Percentiles rank a stretch among this genome's conserved stretches.
Conservation (phyloP, 2,113 vertebrate genomes). For the Carassius gibelio region DNA sequence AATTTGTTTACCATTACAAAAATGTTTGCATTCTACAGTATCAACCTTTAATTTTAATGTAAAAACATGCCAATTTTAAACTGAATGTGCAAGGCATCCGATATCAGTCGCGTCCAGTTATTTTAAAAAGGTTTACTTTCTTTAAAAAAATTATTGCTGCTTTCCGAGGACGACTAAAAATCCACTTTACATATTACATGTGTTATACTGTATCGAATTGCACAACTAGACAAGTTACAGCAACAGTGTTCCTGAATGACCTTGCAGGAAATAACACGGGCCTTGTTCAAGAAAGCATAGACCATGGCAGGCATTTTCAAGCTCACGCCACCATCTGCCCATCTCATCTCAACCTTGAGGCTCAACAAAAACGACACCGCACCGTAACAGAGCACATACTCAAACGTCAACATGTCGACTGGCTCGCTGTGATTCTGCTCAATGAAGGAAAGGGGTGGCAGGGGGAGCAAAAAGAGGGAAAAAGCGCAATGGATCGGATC, state of each 20-base stretch:
- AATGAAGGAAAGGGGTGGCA: background rate
- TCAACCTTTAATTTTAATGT: too few relatives aligned
- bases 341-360: conserved; percentile 54
- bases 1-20: background rate
- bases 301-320: conserved; percentile 29
- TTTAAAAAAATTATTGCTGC: background rate
- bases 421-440: conserved; percentile 30
- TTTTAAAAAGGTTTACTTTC: background rate
- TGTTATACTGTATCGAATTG: background rate
- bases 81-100: background rate
- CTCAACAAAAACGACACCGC: conserved; percentile 31
- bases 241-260: conserved; percentile 25
- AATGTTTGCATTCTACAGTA: background rate
- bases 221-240: conserved; percentile 23
- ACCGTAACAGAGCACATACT: conserved; percentile 34
- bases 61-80: background rate
- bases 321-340: conserved; percentile 39
- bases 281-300: conserved; percentile 27
- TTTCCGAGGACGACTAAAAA: background rate
- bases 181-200: background rate
- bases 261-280: conserved; percentile 18
- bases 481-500: conserved; percentile 27
- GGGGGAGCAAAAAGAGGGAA: background rate
- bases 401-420: conserved; percentile 17
- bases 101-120: background rate